Evolutionary conservation across 2,113 vertebrate genomes (phyloP).

Genomic region (Amphiprion percula): DNA sequence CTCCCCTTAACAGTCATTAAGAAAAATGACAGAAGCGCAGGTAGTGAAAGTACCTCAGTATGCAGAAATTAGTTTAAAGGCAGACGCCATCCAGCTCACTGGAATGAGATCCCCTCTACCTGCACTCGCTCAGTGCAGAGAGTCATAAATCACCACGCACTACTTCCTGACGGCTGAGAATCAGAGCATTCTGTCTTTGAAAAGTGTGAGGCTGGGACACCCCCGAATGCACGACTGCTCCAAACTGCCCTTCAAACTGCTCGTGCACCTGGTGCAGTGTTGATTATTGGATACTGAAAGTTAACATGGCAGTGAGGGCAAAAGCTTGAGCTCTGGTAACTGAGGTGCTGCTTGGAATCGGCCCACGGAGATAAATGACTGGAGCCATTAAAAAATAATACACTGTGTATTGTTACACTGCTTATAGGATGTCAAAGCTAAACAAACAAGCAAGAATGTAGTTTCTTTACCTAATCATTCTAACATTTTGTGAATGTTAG

Average conservation of each 20-base stretch:
- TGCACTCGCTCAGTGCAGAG: conserved; percentile 1
- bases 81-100: conserved; percentile 46
- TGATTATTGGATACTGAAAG: conserved; percentile 14
- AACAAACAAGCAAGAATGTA: too few species aligned
- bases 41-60: conserved; percentile 60
- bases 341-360: background rate
- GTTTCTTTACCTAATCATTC: background rate
- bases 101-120: conserved; percentile 46
- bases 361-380: conserved; percentile 1
- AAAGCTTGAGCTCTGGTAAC: background rate
- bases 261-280: background rate
- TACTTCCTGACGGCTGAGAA: conserved; percentile 61
- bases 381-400: background rate
- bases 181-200: conserved; percentile 58
- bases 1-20: conserved; percentile 71
- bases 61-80: conserved; percentile 72
- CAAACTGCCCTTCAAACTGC: conserved; percentile 43
- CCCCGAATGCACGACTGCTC: background rate
- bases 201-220: conserved; percentile 35
- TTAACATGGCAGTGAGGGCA: conserved; percentile 11
- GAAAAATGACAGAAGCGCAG: conserved; percentile 72
- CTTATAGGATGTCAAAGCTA: background rate
- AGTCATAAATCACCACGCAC: conserved; percentile 70
- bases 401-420: background rate
- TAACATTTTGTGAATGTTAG: background rate